Evolutionary conservation across 1,140 invertebrate genomes (phyloP), one percentile per base, ranked within the genome.

Genomic region (Trialeurodes vaporariorum): DNA sequence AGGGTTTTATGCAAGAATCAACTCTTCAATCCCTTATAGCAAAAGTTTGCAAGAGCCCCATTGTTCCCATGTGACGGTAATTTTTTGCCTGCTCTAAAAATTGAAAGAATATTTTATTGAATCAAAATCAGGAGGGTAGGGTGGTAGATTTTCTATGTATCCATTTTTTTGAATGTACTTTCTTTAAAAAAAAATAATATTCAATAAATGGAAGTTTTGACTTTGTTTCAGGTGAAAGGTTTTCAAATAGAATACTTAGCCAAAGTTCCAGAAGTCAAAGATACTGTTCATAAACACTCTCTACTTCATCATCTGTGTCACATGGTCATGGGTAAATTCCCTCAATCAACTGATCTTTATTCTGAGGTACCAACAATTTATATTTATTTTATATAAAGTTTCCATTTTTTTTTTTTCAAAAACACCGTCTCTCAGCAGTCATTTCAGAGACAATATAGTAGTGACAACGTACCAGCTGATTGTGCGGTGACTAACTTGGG

Each of bases 241-340:
- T 99, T 99, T 80, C 93, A 97, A 78, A 86, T 99, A 71, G 97
- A 99, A 74, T 99, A 98, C 79, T 81, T 99, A 71, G 85, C 93
- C 61, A 98, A 98, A 85, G 93, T 98, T 72, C 94, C 96, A 72
- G 98, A 99, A 84, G 96, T 99, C 1, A 99, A 99, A 82, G 96
- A 99, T 78, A 98, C 96, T 0, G 93, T 98, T 26, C 94, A 98
- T 78, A 99, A 98, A 79, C 95, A 99, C 80, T 96, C 96, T 25
- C 81, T 99, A 66, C 83, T 98, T 58, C 94, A 98, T 79, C 97
- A 99, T 81, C 83, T 99, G 64, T 98, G 95, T 79, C 91, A 94
- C 77, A 96, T 98, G 83, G 93, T 99, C 63, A 91, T 97, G 81
- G 94, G 98, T 77, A 93, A 96, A 77, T 96, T 91, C 80, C 90